phyloP scores from a whole-genome alignment of 2,797 vertebrate species.

The Petrocephalus sullivani region DNA sequence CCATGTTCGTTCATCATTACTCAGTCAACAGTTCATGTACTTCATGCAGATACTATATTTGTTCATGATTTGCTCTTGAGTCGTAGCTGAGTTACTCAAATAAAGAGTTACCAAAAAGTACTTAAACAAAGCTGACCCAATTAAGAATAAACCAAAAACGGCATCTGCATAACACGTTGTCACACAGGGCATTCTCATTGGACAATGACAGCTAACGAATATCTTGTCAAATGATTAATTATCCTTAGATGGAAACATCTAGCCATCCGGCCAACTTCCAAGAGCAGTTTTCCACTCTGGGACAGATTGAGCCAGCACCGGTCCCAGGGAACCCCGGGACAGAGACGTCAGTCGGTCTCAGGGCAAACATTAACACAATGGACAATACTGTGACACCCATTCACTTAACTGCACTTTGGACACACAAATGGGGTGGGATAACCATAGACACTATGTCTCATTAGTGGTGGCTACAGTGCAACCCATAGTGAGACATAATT shows the following conservation, averaged over 20 bases:
- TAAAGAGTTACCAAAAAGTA: too few relatives aligned
- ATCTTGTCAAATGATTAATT: background rate
- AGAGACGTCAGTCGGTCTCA: background rate
- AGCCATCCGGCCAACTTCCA: background rate
- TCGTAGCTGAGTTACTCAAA: too few relatives aligned
- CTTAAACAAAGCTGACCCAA: too few relatives aligned
- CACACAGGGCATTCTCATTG: background rate
- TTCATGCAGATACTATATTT: too few relatives aligned
- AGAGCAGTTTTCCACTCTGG: background rate
- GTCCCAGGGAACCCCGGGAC: background rate
- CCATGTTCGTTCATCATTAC: background rate
- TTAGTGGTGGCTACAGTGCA: background rate
- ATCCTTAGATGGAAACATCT: background rate
- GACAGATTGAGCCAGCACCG: background rate
- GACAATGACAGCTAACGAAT: background rate
- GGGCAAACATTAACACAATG: background rate
- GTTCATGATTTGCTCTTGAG: too few relatives aligned
- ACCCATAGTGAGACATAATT: background rate
- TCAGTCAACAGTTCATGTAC: background rate
- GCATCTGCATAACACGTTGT: too few relatives aligned
- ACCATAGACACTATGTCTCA: background rate
- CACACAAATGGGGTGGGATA: background rate
- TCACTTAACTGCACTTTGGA: background rate
- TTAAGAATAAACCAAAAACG: too few relatives aligned
- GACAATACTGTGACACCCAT: background rate